These are phyloP conservation scores for Tilapia sparmanii DNA, from an alignment of 2,113 vertebrate species.

Conservation along the genomic window DNA sequence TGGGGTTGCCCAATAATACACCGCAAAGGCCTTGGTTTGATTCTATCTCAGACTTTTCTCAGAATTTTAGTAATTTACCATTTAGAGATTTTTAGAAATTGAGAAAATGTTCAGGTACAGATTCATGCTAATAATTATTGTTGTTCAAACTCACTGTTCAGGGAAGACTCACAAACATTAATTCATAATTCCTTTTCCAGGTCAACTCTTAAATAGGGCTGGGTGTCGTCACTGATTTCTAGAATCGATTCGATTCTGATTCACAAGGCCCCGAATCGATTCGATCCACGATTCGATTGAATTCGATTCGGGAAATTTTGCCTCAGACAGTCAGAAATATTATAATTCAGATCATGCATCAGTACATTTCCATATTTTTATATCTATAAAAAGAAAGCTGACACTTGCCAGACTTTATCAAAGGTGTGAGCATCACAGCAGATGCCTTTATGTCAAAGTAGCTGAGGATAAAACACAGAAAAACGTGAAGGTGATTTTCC, in stretches of 20 bases:
- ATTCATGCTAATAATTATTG: neutral
- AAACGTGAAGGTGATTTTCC: neutral
- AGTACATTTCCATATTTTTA: neutral
- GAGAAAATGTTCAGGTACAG: neutral
- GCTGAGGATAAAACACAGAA: neutral
- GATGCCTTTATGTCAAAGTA: neutral
- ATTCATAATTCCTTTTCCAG: neutral
- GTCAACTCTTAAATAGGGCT: neutral
- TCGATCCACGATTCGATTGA: neutral
- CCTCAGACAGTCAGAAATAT: neutral
- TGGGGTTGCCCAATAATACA: neutral
- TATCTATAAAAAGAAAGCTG: neutral
- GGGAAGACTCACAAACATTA: neutral
- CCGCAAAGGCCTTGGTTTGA: neutral
- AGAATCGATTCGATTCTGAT: neutral
- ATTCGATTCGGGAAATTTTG: fast-evolving
- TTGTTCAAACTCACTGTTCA: neutral
- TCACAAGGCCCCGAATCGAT: neutral
- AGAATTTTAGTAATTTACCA: neutral
- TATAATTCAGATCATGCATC: neutral
- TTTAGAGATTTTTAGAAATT: neutral
- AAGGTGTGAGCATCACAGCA: neutral
- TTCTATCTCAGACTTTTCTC: neutral
- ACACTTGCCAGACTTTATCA: neutral
- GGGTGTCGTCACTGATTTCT: neutral